These are phyloP conservation scores for Chloropsis hardwickii DNA, from an alignment of 2,113 vertebrate genomes.

Conservation along the genomic window DNA sequence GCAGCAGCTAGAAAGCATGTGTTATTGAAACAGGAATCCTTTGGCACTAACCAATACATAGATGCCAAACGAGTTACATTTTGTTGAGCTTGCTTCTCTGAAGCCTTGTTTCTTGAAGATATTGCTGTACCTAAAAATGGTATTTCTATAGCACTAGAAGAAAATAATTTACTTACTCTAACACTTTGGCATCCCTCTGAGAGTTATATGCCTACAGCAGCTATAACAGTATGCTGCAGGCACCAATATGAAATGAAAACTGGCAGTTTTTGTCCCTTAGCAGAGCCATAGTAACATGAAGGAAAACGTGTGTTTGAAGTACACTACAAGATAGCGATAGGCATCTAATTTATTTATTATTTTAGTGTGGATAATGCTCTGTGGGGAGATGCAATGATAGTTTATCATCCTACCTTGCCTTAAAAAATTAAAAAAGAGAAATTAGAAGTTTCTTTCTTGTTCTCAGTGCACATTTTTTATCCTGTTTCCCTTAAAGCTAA, in stretches of 20 bases:
- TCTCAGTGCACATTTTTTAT: not conserved
- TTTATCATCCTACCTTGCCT: not conserved
- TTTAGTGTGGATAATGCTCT: not conserved
- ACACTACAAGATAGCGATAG: not conserved
- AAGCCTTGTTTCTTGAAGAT: slow-evolving; percentile 11
- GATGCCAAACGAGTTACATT: not conserved
- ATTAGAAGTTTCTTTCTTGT: not conserved
- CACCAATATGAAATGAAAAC: not conserved
- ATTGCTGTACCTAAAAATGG: slow-evolving; percentile 1
- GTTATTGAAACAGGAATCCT: slow-evolving; percentile 9
- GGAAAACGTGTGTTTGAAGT: not conserved
- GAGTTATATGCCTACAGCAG: not conserved
- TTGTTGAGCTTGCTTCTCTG: slow-evolving; percentile 4
- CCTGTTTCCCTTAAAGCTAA: slow-evolving; percentile 1
- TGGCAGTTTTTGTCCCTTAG: not conserved
- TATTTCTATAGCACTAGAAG: slow-evolving; percentile 8
- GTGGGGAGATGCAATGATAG: not conserved
- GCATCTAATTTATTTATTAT: slow-evolving; percentile 30
- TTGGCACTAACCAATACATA: not conserved
- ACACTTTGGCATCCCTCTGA: slow-evolving; percentile 30
- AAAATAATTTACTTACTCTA: slow-evolving; percentile 24
- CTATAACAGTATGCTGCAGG: not conserved
- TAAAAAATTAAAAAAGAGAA: not conserved
- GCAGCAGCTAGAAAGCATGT: not conserved
- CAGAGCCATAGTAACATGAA: not conserved